A percentile compares a stretch with the other conserved stretches of the same genome.
Conservation (phyloP, 2,113 vertebrate genomes). For the Ginglymostoma cirratum region DNA sequence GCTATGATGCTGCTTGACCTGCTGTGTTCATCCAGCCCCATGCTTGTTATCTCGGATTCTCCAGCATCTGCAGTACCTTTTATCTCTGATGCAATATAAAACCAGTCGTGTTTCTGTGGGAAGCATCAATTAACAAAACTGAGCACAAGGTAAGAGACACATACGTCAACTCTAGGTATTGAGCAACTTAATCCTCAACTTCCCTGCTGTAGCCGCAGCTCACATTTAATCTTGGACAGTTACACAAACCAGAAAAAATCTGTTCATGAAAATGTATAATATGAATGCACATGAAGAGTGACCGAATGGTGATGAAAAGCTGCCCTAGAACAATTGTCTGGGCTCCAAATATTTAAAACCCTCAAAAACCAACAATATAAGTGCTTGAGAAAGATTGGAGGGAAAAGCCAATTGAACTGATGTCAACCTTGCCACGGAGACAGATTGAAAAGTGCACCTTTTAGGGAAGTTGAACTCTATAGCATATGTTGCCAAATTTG, state of each 20-base stretch:
- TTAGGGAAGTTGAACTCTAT: not conserved
- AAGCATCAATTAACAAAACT: conserved; percentile 1
- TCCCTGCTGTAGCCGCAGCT: not conserved
- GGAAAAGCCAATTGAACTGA: not conserved
- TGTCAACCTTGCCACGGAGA: not conserved
- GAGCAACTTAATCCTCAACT: not conserved
- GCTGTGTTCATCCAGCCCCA: too few species aligned
- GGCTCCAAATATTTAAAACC: not conserved
- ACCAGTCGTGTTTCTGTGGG: not conserved
- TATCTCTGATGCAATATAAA: too few species aligned
- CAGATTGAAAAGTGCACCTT: not conserved
- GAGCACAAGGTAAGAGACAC: not conserved
- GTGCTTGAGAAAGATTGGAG: not conserved
- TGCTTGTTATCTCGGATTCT: too few species aligned
- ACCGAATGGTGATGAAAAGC: not conserved
- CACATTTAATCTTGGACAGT: not conserved
- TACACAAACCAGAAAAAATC: not conserved
- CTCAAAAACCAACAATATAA: not conserved
- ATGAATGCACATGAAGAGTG: not conserved
- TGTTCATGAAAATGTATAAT: not conserved
- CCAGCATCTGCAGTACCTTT: too few species aligned
- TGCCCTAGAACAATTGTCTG: not conserved
- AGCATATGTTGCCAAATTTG: not conserved
- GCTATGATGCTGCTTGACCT: too few species aligned
- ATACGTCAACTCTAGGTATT: not conserved